Percentiles rank a stretch among this genome's conserved stretches.
Conservation (phyloP, 2,888 invertebrate genomes). For the Ormyrus nitidulus region DNA sequence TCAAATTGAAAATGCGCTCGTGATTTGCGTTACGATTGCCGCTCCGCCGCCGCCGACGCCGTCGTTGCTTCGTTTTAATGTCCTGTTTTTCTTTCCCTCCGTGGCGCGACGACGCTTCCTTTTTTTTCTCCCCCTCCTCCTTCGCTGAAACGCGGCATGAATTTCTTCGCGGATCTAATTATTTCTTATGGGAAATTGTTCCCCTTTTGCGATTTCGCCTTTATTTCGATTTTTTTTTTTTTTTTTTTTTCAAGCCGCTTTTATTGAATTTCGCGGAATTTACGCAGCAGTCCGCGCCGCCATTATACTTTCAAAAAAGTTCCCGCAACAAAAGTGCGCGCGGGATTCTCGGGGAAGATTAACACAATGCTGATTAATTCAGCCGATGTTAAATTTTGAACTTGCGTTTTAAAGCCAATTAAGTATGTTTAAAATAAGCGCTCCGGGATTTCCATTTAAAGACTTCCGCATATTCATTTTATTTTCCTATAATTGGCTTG, state of each 20-base stretch:
- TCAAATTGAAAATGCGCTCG: conserved; percentile 48
- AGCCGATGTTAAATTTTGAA: conserved; percentile 21
- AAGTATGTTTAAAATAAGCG: conserved; percentile 7
- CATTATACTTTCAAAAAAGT: neutral
- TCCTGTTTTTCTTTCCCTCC: neutral
- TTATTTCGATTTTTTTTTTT: conserved; percentile 24
- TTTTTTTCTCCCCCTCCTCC: neutral
- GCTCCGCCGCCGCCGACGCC: neutral
- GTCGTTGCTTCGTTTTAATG: conserved; percentile 11
- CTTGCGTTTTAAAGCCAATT: conserved; percentile 26
- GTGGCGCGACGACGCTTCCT: neutral
- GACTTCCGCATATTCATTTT: conserved; percentile 24
- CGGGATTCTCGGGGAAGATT: neutral
- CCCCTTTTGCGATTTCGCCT: neutral
- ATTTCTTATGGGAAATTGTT: conserved; percentile 17
- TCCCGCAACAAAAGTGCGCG: too few species aligned
- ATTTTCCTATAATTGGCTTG: conserved; percentile 30
- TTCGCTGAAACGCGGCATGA: neutral
- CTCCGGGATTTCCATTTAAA: conserved; percentile 19
- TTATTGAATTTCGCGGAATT: conserved; percentile 5
- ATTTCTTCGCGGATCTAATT: conserved; percentile 24
- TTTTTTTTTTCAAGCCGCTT: neutral
- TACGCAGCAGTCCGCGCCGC: too few species aligned
- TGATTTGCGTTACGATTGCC: conserved; percentile 34
- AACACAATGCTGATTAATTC: neutral